Percentiles rank a stretch among this genome's conserved stretches.
These are phyloP conservation scores for Rhinogobio ventralis DNA, from an alignment of 2,797 vertebrate species.

Conservation along the genomic window DNA sequence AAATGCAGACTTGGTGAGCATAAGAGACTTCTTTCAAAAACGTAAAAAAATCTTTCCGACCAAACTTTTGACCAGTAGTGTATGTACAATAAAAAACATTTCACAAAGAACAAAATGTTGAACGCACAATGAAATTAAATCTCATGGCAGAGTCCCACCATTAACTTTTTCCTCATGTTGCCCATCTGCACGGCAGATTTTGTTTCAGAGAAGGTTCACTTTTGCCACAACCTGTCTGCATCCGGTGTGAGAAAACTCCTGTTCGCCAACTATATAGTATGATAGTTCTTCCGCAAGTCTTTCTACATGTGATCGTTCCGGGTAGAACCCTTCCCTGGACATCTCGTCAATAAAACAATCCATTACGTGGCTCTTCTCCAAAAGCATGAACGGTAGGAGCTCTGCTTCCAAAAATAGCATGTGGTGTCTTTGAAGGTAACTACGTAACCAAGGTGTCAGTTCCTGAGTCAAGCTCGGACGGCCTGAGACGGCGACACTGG, in stretches of 20 bases:
- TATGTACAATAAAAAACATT: background rate
- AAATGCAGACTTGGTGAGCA: slow-evolving; percentile 1
- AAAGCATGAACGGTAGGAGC: slow-evolving; percentile 83
- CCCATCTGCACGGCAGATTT: slow-evolving; percentile 14
- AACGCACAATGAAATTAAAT: background rate
- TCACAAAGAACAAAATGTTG: background rate
- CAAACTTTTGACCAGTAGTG: background rate
- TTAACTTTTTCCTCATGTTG: background rate
- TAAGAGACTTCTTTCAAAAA: background rate
- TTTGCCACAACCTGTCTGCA: slow-evolving; percentile 94
- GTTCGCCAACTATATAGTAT: slow-evolving; percentile 83
- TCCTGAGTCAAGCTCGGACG: slow-evolving; percentile 69
- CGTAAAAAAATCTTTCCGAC: background rate
- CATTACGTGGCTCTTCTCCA: slow-evolving; percentile 88
- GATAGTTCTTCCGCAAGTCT: slow-evolving; percentile 83
- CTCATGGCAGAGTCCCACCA: background rate
- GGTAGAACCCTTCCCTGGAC: slow-evolving; percentile 92
- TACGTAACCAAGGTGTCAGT: slow-evolving; percentile 74
- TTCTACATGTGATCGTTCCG: slow-evolving; percentile 84
- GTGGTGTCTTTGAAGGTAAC: slow-evolving; percentile 76
- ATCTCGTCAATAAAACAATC: slow-evolving; percentile 93
- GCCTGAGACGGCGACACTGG: slow-evolving; percentile 55
- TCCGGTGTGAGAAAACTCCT: slow-evolving; percentile 84
- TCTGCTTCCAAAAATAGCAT: slow-evolving; percentile 83
- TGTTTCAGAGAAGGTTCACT: slow-evolving; percentile 87